Base-by-base conservation (phyloP, 2,113 vertebrate species). In the Gorsachius goisagi region DNA sequence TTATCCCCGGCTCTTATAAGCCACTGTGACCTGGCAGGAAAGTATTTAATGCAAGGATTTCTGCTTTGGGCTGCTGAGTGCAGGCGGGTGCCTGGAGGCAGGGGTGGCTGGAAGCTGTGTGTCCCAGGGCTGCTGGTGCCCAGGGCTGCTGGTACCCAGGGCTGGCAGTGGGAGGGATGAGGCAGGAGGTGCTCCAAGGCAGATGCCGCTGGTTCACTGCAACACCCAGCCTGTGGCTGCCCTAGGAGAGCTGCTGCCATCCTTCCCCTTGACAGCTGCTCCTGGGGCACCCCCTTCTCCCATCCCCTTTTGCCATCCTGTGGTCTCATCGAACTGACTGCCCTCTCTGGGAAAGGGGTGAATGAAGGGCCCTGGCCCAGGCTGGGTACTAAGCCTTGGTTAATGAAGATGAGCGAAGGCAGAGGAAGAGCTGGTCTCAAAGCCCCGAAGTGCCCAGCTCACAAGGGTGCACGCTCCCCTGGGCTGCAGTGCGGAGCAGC, bases 391-490 rank as follows among this genome's bases (percentile, higher is more conserved):
- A 30, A 68, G 35, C 53, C 53, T 52, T 2, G 0, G 14, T 35
- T 63, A 45, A 68, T 6, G 37, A 60, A 67, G 64, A 33, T 15
- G 20, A 66, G 45, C 0, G 0, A 69, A 64, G 52, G 7, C n/a
- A 24, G 45, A 2, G 28, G 55, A 32, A 50, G 33, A 88, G 52
- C 39, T 74, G 47, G 49, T 53, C 49, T 56, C 56, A 75, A 64
- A 87, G 55, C 33, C 56, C 27, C 11, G 2, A 35, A 33, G 16
- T 14, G 27, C 33, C n/a, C 50, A 24, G 64, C 62, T 92, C 55
- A 27, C 15, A 17, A 52, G 37, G 58, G 37, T 2, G 0, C 23
- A 15, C 0, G 0, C 14, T 74, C 4, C n/a, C 41, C 30, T n/a
- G 58, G 35, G 33, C 63, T 74, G 39, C 12, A 0, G 41, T 7